Evolutionary conservation across 2,888 invertebrate species (phyloP).

Genomic region (Melieria picta): DNA sequence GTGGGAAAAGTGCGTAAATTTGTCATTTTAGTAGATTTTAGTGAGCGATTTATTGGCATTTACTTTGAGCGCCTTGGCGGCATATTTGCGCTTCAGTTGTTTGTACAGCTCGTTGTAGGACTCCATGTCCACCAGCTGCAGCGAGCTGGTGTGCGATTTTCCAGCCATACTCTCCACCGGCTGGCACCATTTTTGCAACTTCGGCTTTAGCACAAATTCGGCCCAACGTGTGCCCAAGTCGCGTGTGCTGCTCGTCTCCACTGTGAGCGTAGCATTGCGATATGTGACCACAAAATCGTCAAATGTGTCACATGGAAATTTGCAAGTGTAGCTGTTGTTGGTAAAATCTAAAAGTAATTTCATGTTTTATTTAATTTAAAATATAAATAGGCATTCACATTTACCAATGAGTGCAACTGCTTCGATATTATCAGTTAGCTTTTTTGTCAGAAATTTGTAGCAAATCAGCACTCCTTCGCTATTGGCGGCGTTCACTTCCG

Average conservation of each 20-base stretch:
- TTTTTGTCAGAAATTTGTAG: constrained; percentile 56
- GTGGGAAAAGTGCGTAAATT: background rate
- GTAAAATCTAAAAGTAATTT: constrained; percentile 50
- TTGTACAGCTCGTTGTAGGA: constrained; percentile 79
- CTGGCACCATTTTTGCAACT: constrained; percentile 60
- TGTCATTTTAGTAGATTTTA: background rate
- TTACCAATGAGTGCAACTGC: constrained; percentile 54
- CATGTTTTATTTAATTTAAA: background rate
- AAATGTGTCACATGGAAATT: constrained; percentile 44
- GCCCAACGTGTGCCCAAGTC: constrained; percentile 50
- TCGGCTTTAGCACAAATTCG: constrained; percentile 68
- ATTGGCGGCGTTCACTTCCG: constrained; percentile 6
- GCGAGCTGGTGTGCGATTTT: constrained; percentile 64
- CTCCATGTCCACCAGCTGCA: constrained; percentile 74
- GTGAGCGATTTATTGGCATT: constrained; percentile 28
- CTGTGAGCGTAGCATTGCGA: constrained; percentile 37
- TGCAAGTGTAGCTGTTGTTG: constrained; percentile 49
- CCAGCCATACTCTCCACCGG: constrained; percentile 57
- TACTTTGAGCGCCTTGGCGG: constrained; percentile 77
- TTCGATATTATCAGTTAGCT: constrained; percentile 43
- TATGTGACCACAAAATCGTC: constrained; percentile 52
- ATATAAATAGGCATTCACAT: background rate
- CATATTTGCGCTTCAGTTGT: constrained; percentile 81
- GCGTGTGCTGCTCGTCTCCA: constrained; percentile 23
- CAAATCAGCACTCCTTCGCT: constrained; percentile 50